A percentile compares a stretch with the other conserved stretches of the same genome.
Conservation (phyloP, 2,888 invertebrate species). For the Eupithecia pulchellata region DNA sequence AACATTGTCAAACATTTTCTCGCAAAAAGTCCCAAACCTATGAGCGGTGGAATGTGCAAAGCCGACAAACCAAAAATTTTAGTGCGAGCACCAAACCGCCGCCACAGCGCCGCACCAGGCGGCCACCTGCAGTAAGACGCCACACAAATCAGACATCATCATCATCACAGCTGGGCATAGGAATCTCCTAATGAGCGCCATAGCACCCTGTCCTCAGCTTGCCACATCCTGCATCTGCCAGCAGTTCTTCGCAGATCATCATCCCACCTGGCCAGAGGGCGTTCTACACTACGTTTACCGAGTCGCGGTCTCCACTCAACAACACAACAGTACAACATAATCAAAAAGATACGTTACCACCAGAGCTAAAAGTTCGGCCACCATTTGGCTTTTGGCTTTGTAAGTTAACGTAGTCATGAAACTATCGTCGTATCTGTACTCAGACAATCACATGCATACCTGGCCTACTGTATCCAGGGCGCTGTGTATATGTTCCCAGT, state of each 20-base stretch:
- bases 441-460: background rate
- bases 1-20: slow-evolving; percentile 18
- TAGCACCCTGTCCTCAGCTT: too few species aligned
- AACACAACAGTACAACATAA: too few species aligned
- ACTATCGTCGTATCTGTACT: background rate
- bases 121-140: background rate
- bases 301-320: too few species aligned
- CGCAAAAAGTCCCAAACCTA: slow-evolving; percentile 21
- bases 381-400: too few species aligned
- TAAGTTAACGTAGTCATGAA: background rate
- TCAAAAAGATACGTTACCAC: background rate
- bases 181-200: too few species aligned
- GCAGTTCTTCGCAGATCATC: too few species aligned
- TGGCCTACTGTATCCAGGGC: background rate
- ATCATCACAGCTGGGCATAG: too few species aligned
- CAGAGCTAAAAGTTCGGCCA: background rate
- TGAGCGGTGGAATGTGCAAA: slow-evolving; percentile 30
- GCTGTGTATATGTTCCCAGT: slow-evolving; percentile 20
- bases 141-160: background rate
- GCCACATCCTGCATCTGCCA: too few species aligned
- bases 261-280: too few species aligned
- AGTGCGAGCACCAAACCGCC: slow-evolving; percentile 21
- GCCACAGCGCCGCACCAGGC: background rate
- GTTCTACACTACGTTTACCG: too few species aligned
- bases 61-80: slow-evolving; percentile 28